Base-by-base conservation (phyloP, 2,113 vertebrate genomes). In the Oplegnathus fasciatus region DNA sequence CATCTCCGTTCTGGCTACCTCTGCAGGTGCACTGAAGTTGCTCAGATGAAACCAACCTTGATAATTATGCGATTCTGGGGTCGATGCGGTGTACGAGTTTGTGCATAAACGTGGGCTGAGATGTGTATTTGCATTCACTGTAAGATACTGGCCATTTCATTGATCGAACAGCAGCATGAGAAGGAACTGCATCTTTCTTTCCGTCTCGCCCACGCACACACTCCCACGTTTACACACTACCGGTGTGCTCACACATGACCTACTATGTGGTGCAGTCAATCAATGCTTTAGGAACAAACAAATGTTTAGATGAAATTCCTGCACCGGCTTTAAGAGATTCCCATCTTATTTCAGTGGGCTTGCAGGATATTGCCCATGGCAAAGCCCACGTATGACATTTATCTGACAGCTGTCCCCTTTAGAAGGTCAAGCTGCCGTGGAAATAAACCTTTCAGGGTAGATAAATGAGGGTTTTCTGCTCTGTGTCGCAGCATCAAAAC, bases 391-490 rank as follows among this genome's bases (percentile, higher is more conserved):
- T 20, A 26, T 80, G 50, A 81, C 81, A 86, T 91, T 87, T 86
- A 85, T 93, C 80, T 85, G 80, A 70, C 9, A 13, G 2, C 69
- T 82, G 73, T 80, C 55, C 50, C 32, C 28, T 87, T n/a, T 42
- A 75, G 78, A 88, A 89, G 86, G 88, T 89, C 86, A 89, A 86
- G 50, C 79, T 89, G 57, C 71, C 13, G 26, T 80, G 37, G 77
- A 92, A 85, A 89, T 77, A 69, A 84, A 83, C 54, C 71, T 83
- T 73, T 84, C 48, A 40, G 3, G 15, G 34, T 34, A 81, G 80
- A 90, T 75, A 82, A 89, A 92, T 89, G 40, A 65, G 58, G 14
- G 26, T 37, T 84, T 90, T 90, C 48, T 85, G n/a, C 48, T 85
- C 26, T 1, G 46, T 30, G 66, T 48, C 2, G 15, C 57, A 13